Percentiles rank a stretch among this genome's conserved stretches.
Evolutionary conservation across 2,888 invertebrate genomes (phyloP).

Genomic region (Nemoura dubitans): DNA sequence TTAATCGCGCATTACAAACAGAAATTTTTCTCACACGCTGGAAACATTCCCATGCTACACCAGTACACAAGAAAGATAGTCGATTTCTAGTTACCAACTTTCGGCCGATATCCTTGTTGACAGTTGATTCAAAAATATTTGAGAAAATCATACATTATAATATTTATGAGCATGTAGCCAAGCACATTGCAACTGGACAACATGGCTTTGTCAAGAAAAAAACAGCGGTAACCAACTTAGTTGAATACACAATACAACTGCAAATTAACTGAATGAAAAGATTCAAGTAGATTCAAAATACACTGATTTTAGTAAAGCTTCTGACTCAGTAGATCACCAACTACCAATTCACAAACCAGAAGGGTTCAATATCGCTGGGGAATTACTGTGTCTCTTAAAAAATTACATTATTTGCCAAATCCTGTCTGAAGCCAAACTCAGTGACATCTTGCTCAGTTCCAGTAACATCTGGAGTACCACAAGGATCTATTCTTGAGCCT

Average conservation of each 20-base stretch:
- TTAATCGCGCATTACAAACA: no score
- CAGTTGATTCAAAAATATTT: no score
- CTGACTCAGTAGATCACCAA: background rate
- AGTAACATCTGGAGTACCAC: conserved; percentile 24
- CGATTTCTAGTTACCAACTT: no score
- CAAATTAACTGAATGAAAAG: background rate
- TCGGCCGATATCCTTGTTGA: no score
- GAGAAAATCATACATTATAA: no score
- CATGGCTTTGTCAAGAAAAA: no score
- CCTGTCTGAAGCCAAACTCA: background rate
- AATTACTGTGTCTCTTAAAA: background rate
- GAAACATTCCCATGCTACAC: no score
- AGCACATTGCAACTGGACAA: no score
- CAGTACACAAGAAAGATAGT: no score
- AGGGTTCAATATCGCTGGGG: background rate
- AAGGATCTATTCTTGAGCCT: conserved; percentile 27
- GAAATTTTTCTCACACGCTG: no score
- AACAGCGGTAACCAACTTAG: background rate
- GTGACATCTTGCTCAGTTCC: background rate
- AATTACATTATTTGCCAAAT: background rate
- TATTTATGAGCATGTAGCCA: no score
- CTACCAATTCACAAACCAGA: background rate
- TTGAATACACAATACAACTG: conserved; percentile 15
- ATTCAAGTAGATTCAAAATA: conserved; percentile 27
- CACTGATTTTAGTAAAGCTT: conserved; percentile 27